These are phyloP conservation scores for Pseudochaenichthys georgianus DNA, from an alignment of 2,797 vertebrate species.

Conservation along the genomic window DNA sequence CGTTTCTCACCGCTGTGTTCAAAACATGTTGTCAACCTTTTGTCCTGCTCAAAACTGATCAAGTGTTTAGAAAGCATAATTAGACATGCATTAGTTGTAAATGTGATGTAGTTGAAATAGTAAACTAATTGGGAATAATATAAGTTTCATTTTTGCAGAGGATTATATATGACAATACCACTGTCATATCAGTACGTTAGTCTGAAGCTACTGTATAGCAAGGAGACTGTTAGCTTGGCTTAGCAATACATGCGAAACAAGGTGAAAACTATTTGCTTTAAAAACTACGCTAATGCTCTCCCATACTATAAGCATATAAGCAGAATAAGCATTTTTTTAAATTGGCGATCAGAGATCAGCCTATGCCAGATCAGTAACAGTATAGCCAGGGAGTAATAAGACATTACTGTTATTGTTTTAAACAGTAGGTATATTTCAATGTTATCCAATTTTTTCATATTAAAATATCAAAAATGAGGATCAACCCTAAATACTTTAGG, in stretches of 20 bases:
- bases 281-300: no score
- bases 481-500: no score
- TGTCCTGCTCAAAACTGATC: not conserved
- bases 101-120: not conserved
- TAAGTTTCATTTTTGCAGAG: constrained; percentile 3
- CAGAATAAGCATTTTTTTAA: no score
- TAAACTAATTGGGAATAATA: not conserved
- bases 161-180: not conserved
- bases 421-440: no score
- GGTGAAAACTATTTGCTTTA: not conserved
- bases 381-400: not conserved
- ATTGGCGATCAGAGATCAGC: no score
- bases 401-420: not conserved
- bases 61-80: not conserved
- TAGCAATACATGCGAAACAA: not conserved
- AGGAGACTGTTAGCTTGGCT: not conserved
- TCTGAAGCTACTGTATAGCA: not conserved
- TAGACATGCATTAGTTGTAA: not conserved
- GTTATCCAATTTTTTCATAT: no score
- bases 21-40: not conserved
- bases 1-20: not conserved
- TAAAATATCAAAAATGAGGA: no score
- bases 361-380: no score
- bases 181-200: not conserved
- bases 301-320: no score